Conservation (phyloP, 2,888 invertebrate species). For the Anthophora plumipes region DNA sequence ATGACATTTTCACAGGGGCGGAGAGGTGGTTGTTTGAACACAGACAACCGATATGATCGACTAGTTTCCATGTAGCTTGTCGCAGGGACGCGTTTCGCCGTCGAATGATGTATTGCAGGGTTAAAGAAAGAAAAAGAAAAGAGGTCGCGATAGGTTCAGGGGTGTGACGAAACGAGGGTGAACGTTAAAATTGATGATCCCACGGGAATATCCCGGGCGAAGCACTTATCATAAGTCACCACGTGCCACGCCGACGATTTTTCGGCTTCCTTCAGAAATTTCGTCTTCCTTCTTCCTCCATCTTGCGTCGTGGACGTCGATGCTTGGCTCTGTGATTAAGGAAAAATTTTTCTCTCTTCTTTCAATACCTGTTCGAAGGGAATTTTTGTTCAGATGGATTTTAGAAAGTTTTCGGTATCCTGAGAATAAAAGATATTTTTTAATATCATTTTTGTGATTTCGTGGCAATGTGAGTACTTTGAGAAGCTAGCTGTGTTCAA, state of each 20-base stretch:
- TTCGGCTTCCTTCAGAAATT: constrained; percentile 63
- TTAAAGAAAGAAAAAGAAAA: constrained; percentile 49
- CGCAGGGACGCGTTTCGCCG: constrained; percentile 60
- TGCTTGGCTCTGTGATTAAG: too few species aligned
- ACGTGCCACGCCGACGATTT: constrained; percentile 64
- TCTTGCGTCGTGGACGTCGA: not conserved
- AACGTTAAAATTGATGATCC: constrained; percentile 72
- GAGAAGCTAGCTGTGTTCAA: too few species aligned
- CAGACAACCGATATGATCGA: constrained; percentile 28
- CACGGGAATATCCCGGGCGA: constrained; percentile 63
- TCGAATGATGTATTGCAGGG: constrained; percentile 54
- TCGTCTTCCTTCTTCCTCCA: constrained; percentile 20
- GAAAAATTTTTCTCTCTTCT: too few species aligned
- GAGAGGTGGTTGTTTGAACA: constrained; percentile 6
- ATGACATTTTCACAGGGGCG: not conserved
- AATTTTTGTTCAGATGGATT: too few species aligned
- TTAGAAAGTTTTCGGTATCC: too few species aligned
- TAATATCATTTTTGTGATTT: too few species aligned
- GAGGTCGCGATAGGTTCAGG: constrained; percentile 48
- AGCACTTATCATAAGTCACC: constrained; percentile 73
- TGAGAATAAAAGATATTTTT: too few species aligned
- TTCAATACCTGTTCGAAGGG: too few species aligned
- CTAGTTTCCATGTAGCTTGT: constrained; percentile 45
- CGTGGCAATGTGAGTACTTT: too few species aligned
- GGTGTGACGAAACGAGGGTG: constrained; percentile 53